Evolutionary conservation across 2,888 invertebrate genomes (phyloP).

Genomic region (Antheraea assamensis): DNA sequence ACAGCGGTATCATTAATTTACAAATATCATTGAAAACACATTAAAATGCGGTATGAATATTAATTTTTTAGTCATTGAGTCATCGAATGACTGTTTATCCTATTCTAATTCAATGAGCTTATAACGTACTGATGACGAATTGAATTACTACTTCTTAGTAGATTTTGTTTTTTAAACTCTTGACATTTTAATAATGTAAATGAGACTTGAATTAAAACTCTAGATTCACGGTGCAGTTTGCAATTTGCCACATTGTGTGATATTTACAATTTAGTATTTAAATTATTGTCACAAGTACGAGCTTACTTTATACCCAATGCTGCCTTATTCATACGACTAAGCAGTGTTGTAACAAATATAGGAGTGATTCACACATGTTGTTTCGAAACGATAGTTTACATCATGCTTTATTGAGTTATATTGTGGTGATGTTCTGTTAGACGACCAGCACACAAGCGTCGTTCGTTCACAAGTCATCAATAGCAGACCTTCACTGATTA

Average conservation of each 20-base stretch:
- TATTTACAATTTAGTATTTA: background rate
- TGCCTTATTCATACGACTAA: slow-evolving; percentile 10
- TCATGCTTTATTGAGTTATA: slow-evolving; percentile 47
- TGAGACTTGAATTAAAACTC: background rate
- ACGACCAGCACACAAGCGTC: slow-evolving; percentile 41
- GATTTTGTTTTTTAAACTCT: no score
- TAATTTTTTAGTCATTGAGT: background rate
- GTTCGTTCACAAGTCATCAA: slow-evolving; percentile 37
- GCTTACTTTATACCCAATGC: background rate
- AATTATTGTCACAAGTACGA: background rate
- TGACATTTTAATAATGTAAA: background rate
- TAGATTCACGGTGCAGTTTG: background rate
- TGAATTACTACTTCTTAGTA: background rate
- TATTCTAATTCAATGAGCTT: background rate
- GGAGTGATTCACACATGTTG: slow-evolving; percentile 24
- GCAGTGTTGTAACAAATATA: background rate
- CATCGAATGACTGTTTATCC: background rate
- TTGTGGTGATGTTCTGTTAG: slow-evolving; percentile 36
- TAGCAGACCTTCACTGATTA: slow-evolving; percentile 65
- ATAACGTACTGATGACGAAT: background rate
- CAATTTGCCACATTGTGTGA: background rate
- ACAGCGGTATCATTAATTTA: background rate
- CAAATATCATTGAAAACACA: background rate
- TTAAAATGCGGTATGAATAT: slow-evolving; percentile 1
- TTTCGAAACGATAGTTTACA: slow-evolving; percentile 46